A percentile compares a stretch with the other conserved stretches of the same genome.
These are phyloP conservation scores for Teleogryllus oceanicus DNA, from an alignment of 2,888 invertebrate species.

Conservation along the genomic window DNA sequence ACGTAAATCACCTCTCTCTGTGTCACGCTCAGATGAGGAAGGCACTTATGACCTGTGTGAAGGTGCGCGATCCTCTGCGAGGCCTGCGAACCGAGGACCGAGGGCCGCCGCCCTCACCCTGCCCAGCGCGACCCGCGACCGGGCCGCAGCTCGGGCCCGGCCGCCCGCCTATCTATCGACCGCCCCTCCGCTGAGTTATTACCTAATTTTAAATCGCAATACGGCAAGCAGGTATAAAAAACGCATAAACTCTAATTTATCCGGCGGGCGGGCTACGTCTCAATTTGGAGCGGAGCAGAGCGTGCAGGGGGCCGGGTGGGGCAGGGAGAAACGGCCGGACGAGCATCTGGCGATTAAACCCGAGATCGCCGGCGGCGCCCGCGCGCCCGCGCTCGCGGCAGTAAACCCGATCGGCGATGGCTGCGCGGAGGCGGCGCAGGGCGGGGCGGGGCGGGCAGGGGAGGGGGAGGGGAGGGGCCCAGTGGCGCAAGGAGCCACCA, in stretches of 20 bases:
- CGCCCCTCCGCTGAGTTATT: not conserved
- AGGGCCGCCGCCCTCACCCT: no score
- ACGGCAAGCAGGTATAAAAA: conserved; percentile 1
- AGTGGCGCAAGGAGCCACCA: no score
- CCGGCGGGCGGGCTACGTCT: not conserved
- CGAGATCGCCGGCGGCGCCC: not conserved
- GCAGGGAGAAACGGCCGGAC: not conserved
- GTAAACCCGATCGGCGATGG: not conserved
- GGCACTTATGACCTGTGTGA: no score
- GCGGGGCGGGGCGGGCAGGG: not conserved
- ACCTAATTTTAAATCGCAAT: not conserved
- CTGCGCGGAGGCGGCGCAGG: not conserved
- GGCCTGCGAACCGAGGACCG: no score
- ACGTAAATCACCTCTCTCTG: no score
- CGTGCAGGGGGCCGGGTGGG: not conserved
- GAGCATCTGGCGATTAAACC: conserved; percentile 18
- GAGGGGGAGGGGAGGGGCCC: not conserved
- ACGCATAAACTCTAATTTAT: conserved; percentile 18
- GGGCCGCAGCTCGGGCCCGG: not conserved
- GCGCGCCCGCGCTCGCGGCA: not conserved
- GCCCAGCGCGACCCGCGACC: no score
- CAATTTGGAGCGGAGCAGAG: not conserved
- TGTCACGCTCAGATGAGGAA: no score
- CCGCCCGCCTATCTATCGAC: not conserved
- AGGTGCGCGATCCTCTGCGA: no score